phyloP scores from a whole-genome alignment of 2,888 invertebrate genomes.

The Aspidapion aeneum region DNA sequence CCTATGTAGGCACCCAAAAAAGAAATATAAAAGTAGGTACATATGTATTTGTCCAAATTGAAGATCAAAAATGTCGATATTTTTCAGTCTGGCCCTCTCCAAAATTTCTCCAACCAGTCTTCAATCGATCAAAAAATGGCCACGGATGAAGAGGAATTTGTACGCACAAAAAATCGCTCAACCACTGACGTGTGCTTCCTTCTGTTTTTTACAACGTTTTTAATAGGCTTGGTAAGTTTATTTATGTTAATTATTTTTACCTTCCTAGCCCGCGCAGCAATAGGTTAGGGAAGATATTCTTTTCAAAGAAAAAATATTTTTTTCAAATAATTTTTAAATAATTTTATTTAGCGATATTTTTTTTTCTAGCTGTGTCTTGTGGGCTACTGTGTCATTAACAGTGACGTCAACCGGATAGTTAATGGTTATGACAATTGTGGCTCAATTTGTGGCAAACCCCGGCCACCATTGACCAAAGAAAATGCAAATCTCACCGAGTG shows the following conservation, averaged over 20 bases:
- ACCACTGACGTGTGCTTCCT: constrained; percentile 55
- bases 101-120: not conserved
- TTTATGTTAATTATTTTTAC: too few relatives aligned
- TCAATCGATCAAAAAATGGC: not conserved
- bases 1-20: too few relatives aligned
- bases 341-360: too few relatives aligned
- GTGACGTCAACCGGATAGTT: constrained; percentile 56
- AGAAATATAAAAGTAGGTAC: too few relatives aligned
- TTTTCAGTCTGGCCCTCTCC: not conserved
- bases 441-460: constrained; percentile 59
- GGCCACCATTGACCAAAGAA: constrained; percentile 29
- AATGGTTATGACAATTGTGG: constrained; percentile 64
- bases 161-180: constrained; percentile 19
- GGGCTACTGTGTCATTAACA: constrained; percentile 48
- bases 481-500: constrained; percentile 44
- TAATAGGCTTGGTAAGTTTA: constrained; percentile 53
- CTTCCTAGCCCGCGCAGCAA: too few relatives aligned
- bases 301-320: too few relatives aligned
- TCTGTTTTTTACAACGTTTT: constrained; percentile 51
- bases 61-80: not conserved
- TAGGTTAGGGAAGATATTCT: too few relatives aligned
- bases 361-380: constrained; percentile 35
- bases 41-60: too few relatives aligned
- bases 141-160: not conserved
- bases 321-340: too few relatives aligned